Evolutionary conservation across 2,113 vertebrate species (phyloP).

Genomic region (Pluvialis apricaria): DNA sequence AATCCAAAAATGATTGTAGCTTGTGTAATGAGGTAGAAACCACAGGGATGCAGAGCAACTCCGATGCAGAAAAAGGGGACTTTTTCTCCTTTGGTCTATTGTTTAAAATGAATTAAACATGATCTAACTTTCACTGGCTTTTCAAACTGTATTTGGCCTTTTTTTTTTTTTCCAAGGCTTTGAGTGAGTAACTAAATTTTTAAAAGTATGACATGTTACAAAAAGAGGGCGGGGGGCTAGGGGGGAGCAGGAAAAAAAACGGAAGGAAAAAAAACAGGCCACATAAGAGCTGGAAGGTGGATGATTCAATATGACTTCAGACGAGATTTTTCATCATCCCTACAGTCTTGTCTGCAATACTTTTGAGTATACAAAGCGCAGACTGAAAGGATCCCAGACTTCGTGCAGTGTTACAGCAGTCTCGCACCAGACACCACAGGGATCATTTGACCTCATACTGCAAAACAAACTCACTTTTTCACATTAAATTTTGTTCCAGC

Average conservation of each 20-base stretch:
- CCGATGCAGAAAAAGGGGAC: not conserved
- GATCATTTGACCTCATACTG: not conserved
- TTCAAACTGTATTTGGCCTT: not conserved
- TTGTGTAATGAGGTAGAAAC: not conserved
- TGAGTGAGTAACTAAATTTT: not conserved
- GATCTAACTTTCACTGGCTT: not conserved
- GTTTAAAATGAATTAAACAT: not conserved
- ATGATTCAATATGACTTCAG: not conserved
- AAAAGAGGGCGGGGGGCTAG: not conserved
- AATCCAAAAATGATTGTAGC: not conserved
- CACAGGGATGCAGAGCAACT: not conserved
- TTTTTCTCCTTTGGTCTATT: not conserved
- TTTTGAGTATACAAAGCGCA: not conserved
- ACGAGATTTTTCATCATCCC: not conserved
- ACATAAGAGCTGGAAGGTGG: not conserved
- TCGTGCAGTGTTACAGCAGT: not conserved
- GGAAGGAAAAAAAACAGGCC: not conserved
- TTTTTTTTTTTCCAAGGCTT: not conserved
- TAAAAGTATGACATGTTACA: not conserved
- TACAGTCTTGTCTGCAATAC: not conserved
- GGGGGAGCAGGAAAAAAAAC: not conserved
- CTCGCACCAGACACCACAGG: not conserved
- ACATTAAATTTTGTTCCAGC: not conserved
- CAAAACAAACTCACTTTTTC: not conserved
- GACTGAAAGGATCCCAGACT: not conserved